A percentile compares a stretch with the other conserved stretches of the same genome.
These are phyloP conservation scores for Rosalia funebris DNA, from an alignment of 2,888 invertebrate genomes.

Conservation along the genomic window DNA sequence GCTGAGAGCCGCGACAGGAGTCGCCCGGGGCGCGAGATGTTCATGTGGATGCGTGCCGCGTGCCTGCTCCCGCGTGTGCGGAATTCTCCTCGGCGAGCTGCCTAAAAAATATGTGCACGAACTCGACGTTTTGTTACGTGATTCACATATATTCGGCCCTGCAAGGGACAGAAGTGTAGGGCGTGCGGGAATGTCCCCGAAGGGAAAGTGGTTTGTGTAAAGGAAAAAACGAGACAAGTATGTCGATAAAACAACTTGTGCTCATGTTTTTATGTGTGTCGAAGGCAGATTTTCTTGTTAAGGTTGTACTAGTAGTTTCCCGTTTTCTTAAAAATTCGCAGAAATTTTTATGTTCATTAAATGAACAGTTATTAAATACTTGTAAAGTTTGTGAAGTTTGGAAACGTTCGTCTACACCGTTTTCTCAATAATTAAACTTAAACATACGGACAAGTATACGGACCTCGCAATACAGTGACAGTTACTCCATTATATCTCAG, in stretches of 20 bases:
- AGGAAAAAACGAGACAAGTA: slow-evolving; percentile 9
- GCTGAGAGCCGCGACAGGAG: slow-evolving; percentile 39
- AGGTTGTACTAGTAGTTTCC: too few relatives aligned
- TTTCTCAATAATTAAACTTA: too few relatives aligned
- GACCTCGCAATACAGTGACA: too few relatives aligned
- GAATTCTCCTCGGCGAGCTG: slow-evolving; percentile 40
- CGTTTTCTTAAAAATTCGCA: too few relatives aligned
- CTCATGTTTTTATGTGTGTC: slow-evolving; percentile 7
- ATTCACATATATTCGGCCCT: slow-evolving; percentile 34
- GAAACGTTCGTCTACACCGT: too few relatives aligned
- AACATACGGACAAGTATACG: too few relatives aligned
- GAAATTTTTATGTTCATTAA: too few relatives aligned
- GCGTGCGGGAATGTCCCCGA: background rate
- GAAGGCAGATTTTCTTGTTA: slow-evolving; percentile 10
- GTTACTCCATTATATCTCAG: too few relatives aligned
- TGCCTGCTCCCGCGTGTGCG: slow-evolving; percentile 47
- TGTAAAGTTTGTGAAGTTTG: too few relatives aligned
- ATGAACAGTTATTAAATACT: too few relatives aligned
- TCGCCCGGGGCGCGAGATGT: slow-evolving; percentile 43
- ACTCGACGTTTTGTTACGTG: slow-evolving; percentile 44
- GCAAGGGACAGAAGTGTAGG: slow-evolving; percentile 2
- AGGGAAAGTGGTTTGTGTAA: background rate
- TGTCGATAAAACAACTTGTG: too few relatives aligned
- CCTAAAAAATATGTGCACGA: slow-evolving; percentile 47
- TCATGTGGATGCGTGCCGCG: slow-evolving; percentile 50